Conservation (phyloP, 2,888 invertebrate species). For the Clanis bilineata region DNA sequence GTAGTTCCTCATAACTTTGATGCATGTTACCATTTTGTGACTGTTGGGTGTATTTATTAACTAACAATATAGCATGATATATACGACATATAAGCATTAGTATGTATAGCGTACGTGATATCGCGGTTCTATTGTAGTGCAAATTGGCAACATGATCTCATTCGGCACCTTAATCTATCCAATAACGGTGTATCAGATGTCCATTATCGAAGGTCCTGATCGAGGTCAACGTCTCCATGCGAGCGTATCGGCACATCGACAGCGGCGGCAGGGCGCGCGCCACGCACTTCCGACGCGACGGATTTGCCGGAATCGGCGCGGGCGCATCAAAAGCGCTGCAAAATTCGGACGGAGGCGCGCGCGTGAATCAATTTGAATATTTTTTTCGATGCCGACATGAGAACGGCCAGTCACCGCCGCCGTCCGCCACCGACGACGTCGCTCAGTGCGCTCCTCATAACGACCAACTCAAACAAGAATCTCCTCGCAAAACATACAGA, state of each 20-base stretch:
- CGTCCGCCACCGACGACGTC: constrained; percentile 28
- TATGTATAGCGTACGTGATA: background rate
- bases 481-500: constrained; percentile 49
- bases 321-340: constrained; percentile 79
- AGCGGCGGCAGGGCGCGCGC: constrained; percentile 63
- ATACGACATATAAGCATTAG: too few relatives aligned
- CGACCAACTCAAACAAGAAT: constrained; percentile 31
- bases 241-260: constrained; percentile 75
- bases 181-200: constrained; percentile 61
- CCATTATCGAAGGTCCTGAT: constrained; percentile 68
- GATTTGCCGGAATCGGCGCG: constrained; percentile 82
- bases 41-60: too few relatives aligned
- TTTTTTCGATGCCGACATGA: constrained; percentile 74
- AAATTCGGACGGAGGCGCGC: constrained; percentile 78
- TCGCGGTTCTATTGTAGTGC: background rate
- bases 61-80: too few relatives aligned
- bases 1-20: too few relatives aligned
- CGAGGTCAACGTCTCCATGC: constrained; percentile 72
- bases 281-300: constrained; percentile 81
- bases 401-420: constrained; percentile 58
- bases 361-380: constrained; percentile 81
- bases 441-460: constrained; percentile 42
- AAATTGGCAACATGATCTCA: constrained; percentile 29
- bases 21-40: too few relatives aligned
- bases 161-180: constrained; percentile 59